Conservation (phyloP, 2,797 vertebrate species). For the Naso thynnoides region DNA sequence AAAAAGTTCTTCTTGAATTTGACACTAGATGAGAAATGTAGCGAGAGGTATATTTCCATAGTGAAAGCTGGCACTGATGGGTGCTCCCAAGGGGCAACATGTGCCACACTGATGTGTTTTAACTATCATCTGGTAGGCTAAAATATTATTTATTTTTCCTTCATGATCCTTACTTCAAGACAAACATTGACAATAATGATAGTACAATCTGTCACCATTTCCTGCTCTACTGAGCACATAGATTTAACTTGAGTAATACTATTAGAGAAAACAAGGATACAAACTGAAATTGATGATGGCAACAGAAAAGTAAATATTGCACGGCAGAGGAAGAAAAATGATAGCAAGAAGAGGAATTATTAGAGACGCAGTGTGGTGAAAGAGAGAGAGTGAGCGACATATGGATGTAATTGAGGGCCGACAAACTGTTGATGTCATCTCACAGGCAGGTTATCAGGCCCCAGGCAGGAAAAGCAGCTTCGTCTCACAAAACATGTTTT, state of each 20-base stretch:
- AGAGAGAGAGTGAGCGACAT: constrained; percentile 63
- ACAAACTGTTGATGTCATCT: constrained; percentile 84
- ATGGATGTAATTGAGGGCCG: constrained; percentile 82
- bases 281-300: background rate
- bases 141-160: constrained; percentile 30
- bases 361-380: constrained; percentile 15
- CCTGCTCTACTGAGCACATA: constrained; percentile 30
- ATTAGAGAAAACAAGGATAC: constrained; percentile 14
- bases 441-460: constrained; percentile 85
- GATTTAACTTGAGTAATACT: constrained; percentile 37
- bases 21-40: constrained; percentile 43
- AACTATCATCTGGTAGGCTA: constrained; percentile 30
- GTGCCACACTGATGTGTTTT: constrained; percentile 25
- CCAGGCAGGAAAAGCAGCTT: constrained; percentile 76
- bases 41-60: constrained; percentile 47
- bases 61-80: constrained; percentile 48
- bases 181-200: constrained; percentile 28
- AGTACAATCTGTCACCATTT: constrained; percentile 38
- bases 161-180: constrained; percentile 38
- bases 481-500: constrained; percentile 75
- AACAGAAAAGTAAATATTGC: constrained; percentile 20
- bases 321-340: constrained; percentile 10
- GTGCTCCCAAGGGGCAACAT: constrained; percentile 34
- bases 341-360: constrained; percentile 24
- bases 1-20: constrained; percentile 60